Evolutionary conservation across 2,797 vertebrate species (phyloP).

Genomic region (Channa striata): DNA sequence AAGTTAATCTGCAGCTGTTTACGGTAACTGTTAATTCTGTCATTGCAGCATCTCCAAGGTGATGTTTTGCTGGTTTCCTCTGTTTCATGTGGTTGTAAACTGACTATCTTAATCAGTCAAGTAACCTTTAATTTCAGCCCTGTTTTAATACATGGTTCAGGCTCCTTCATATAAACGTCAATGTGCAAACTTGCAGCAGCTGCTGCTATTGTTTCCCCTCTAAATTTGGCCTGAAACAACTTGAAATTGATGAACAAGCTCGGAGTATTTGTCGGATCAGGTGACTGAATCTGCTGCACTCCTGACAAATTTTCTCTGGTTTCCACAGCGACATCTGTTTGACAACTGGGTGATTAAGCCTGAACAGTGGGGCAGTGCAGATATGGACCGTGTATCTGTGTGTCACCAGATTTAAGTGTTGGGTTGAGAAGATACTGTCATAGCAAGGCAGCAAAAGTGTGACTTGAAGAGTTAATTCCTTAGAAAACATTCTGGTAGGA

Average conservation of each 20-base stretch:
- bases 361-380: not conserved
- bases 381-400: conserved; percentile 5
- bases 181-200: conserved; percentile 4
- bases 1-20: not conserved
- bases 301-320: conserved; percentile 11
- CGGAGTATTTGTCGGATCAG: not conserved
- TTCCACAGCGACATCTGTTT: not conserved
- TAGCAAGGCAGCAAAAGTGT: conserved; percentile 31
- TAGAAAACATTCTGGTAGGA: conserved; percentile 47
- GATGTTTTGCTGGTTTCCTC: not conserved
- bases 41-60: not conserved
- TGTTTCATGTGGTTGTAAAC: not conserved
- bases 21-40: not conserved
- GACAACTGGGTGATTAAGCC: conserved; percentile 2
- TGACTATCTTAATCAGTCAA: conserved; percentile 1
- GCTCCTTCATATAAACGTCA: not conserved
- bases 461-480: conserved; percentile 65
- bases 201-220: conserved; percentile 4
- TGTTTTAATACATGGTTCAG: not conserved
- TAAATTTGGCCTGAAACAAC: conserved; percentile 10
- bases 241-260: not conserved
- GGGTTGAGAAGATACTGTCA: conserved; percentile 21
- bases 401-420: conserved; percentile 24
- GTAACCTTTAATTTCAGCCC: not conserved
- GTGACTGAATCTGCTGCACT: not conserved